Evolutionary conservation across 2,797 vertebrate genomes (phyloP).

Genomic region (Manis pentadactyla): DNA sequence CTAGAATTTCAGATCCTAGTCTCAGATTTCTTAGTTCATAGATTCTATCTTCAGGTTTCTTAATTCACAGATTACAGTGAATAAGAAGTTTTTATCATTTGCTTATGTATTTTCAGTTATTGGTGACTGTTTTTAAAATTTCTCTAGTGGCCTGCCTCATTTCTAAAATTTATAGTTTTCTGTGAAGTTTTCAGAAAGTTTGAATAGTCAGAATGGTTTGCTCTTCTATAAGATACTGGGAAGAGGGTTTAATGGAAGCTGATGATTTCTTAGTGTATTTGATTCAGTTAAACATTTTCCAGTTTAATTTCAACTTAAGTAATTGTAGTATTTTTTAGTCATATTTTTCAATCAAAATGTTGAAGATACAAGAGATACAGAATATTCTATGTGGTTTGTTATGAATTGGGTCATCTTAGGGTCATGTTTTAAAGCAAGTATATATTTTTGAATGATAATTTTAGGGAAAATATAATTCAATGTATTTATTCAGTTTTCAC

Average conservation of each 20-base stretch:
- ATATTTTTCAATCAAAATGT: neutral
- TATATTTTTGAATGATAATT: conserved; percentile 29
- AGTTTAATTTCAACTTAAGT: neutral
- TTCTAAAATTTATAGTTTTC: neutral
- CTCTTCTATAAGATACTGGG: neutral
- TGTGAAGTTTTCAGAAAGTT: neutral
- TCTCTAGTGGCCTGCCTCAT: neutral
- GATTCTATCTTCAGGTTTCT: conserved; percentile 14
- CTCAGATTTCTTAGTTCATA: neutral
- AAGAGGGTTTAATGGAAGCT: neutral
- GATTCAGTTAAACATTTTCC: neutral
- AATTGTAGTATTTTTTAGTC: neutral
- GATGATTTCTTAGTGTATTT: neutral
- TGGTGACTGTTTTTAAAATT: neutral
- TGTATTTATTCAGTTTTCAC: conserved; percentile 21
- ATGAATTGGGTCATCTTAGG: neutral
- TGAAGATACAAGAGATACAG: neutral
- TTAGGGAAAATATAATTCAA: neutral
- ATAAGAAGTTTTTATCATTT: conserved; percentile 19
- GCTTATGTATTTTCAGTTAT: neutral
- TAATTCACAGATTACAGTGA: neutral
- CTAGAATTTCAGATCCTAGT: conserved; percentile 26
- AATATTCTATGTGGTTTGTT: neutral
- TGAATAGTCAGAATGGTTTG: neutral
- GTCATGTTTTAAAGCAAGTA: neutral